Percentiles rank a stretch among this genome's conserved stretches.
Conservation (phyloP, 2,113 vertebrate genomes). For the Acinonyx jubatus region DNA sequence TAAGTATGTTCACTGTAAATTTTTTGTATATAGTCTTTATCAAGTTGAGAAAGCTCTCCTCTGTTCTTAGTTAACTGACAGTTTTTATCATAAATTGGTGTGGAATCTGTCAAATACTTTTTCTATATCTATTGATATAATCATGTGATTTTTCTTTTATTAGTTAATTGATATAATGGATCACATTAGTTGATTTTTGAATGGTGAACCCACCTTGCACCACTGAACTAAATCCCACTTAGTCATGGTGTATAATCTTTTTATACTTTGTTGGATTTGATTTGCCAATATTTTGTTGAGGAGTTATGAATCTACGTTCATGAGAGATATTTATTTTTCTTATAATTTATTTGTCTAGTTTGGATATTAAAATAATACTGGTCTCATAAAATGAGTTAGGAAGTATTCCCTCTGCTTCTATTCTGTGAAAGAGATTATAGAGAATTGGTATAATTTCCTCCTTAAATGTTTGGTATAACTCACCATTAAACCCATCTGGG, state of each 20-base stretch:
- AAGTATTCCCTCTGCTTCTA: background rate
- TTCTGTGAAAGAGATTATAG: background rate
- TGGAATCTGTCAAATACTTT: background rate
- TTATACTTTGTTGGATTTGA: background rate
- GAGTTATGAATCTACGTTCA: background rate
- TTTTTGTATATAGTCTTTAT: background rate
- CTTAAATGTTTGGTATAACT: background rate
- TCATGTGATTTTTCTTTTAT: background rate
- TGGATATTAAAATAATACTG: background rate
- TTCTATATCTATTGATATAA: background rate
- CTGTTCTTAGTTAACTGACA: background rate
- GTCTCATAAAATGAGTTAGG: background rate
- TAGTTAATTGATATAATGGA: background rate
- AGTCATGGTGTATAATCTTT: background rate
- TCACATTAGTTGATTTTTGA: background rate
- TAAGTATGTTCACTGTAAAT: background rate
- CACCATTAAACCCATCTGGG: background rate
- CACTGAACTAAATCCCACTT: background rate
- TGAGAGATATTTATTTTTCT: background rate
- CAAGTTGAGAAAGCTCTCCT: background rate
- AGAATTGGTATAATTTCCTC: background rate
- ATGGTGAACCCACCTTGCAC: background rate
- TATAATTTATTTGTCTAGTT: background rate
- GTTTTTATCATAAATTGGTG: background rate
- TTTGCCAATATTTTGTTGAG: background rate